These are phyloP conservation scores for Cinclus cinclus DNA, from an alignment of 2,113 vertebrate genomes.

Conservation along the genomic window DNA sequence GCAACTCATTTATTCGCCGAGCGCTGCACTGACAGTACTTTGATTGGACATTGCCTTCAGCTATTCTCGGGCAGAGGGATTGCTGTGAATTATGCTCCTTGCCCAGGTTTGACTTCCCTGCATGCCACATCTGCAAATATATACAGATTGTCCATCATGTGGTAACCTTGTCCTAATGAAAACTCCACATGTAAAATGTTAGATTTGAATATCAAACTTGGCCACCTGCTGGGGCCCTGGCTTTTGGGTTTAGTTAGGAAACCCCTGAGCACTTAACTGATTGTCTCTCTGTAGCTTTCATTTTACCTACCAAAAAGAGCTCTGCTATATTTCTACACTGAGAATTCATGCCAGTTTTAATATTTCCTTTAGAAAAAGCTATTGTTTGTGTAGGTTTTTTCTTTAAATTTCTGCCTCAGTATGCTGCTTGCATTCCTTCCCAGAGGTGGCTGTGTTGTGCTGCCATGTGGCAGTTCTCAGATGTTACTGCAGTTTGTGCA, in stretches of 20 bases:
- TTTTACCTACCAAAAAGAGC: neutral
- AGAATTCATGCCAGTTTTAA: neutral
- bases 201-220: constrained; percentile 75
- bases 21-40: constrained; percentile 77
- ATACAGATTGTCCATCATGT: constrained; percentile 81
- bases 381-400: neutral
- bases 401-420: neutral
- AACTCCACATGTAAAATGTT: constrained; percentile 78
- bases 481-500: neutral
- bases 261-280: constrained; percentile 66
- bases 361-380: neutral
- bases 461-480: neutral
- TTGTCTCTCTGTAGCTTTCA: constrained; percentile 59
- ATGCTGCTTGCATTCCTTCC: constrained; percentile 18
- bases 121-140: constrained; percentile 82
- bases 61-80: constrained; percentile 71
- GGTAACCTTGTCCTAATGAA: constrained; percentile 80
- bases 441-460: constrained; percentile 1
- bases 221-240: constrained; percentile 82
- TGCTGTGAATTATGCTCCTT: constrained; percentile 73
- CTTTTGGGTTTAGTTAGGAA: constrained; percentile 82
- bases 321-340: neutral
- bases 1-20: constrained; percentile 88
- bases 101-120: constrained; percentile 59
- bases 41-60: constrained; percentile 85